These are phyloP conservation scores for Cylindroiulus punctatus DNA, from an alignment of 2,888 invertebrate genomes.

Conservation along the genomic window DNA sequence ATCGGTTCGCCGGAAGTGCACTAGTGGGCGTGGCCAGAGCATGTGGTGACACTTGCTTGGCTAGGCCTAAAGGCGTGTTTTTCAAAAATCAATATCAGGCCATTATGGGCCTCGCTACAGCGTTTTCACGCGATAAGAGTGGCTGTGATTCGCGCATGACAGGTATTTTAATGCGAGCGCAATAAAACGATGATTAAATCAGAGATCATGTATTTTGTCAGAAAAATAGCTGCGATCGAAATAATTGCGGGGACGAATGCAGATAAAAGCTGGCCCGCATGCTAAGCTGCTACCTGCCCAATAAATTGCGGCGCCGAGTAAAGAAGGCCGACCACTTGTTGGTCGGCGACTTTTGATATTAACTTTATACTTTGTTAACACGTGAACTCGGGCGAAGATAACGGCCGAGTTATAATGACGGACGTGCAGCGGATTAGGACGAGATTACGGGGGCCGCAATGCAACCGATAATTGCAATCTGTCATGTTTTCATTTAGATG, in stretches of 20 bases:
- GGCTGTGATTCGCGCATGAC: constrained; percentile 29
- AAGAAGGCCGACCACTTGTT: constrained; percentile 43
- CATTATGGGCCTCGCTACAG: constrained; percentile 7
- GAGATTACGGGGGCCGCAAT: neutral
- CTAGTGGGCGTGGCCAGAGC: neutral
- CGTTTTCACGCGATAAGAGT: neutral
- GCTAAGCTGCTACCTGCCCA: constrained; percentile 27
- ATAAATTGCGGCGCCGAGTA: constrained; percentile 31
- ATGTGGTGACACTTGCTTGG: neutral
- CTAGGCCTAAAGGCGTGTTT: constrained; percentile 26
- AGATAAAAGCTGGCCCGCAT: constrained; percentile 33
- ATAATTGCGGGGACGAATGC: constrained; percentile 6
- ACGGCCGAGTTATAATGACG: constrained; percentile 15
- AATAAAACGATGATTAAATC: constrained; percentile 34
- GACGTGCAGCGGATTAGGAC: constrained; percentile 10
- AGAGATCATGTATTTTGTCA: neutral
- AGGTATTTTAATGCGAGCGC: constrained; percentile 30
- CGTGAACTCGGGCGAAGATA: neutral
- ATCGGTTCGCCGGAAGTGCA: neutral
- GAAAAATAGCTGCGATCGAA: constrained; percentile 15
- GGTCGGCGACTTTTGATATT: constrained; percentile 47
- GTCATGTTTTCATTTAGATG: neutral
- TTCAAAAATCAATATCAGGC: constrained; percentile 31
- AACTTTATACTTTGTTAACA: constrained; percentile 43
- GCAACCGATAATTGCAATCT: neutral